Evolutionary conservation across 2,888 invertebrate species (phyloP).

Genomic region (Morinoia aosen): DNA sequence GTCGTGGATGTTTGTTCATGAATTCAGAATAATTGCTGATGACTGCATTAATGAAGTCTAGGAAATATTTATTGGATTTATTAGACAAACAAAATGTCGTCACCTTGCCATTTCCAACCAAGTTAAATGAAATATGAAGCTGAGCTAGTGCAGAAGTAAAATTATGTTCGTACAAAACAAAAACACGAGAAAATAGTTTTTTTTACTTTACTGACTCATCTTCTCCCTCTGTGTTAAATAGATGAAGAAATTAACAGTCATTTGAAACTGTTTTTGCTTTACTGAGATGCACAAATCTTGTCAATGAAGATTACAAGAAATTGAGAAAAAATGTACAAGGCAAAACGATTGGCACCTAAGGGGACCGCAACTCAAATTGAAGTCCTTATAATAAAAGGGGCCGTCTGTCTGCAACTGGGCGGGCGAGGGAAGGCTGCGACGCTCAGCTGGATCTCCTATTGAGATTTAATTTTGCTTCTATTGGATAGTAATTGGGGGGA

Average conservation of each 20-base stretch:
- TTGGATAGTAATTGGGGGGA: conserved; percentile 34
- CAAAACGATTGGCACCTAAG: neutral
- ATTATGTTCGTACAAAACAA: neutral
- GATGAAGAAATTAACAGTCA: too few species aligned
- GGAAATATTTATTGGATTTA: too few species aligned
- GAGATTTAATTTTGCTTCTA: conserved; percentile 30
- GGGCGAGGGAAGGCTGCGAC: neutral
- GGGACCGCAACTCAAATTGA: neutral
- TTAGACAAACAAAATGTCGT: neutral
- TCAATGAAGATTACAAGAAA: neutral
- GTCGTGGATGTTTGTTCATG: too few species aligned
- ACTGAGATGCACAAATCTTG: neutral
- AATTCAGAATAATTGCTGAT: too few species aligned
- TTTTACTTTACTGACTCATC: neutral
- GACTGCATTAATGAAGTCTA: too few species aligned
- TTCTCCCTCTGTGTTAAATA: too few species aligned
- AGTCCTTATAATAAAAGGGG: neutral
- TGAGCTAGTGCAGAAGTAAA: neutral
- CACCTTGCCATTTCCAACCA: neutral
- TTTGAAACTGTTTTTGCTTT: neutral
- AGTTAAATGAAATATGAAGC: neutral
- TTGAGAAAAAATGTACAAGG: neutral
- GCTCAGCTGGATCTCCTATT: conserved; percentile 12
- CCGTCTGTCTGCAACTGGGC: neutral
- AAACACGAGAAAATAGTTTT: neutral